phyloP scores from a whole-genome alignment of 2,797 vertebrate genomes.

The Mus caroli region DNA sequence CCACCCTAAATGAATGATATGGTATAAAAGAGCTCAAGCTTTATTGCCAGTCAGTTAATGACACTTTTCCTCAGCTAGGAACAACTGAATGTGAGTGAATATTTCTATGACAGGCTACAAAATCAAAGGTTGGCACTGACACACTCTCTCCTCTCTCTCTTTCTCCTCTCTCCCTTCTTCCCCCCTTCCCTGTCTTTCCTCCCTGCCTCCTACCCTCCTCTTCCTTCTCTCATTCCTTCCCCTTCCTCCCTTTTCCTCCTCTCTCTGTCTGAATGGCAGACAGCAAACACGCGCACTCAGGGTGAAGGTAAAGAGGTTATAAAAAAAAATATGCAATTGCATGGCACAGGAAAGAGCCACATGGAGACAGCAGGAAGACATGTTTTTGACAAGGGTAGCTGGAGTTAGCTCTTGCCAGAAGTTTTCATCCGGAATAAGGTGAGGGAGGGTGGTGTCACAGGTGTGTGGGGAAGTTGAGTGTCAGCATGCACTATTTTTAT shows the following conservation, averaged over 20 bases:
- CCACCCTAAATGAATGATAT: slow-evolving; percentile 57
- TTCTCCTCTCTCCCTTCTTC: neutral
- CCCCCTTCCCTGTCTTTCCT: neutral
- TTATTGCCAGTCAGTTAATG: slow-evolving; percentile 32
- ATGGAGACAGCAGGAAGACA: slow-evolving; percentile 77
- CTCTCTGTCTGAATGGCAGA: neutral
- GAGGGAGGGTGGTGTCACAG: neutral
- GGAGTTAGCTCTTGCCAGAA: slow-evolving; percentile 78
- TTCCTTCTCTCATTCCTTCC: neutral
- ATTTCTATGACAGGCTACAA: neutral
- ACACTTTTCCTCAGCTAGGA: slow-evolving; percentile 32
- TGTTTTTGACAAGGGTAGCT: slow-evolving; percentile 82
- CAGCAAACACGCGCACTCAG: neutral
- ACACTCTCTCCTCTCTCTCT: neutral
- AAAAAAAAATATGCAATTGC: slow-evolving; percentile 8
- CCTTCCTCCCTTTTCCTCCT: neutral
- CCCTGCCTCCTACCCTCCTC: neutral
- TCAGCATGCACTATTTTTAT: slow-evolving; percentile 60
- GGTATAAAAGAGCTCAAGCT: neutral
- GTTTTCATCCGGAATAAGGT: slow-evolving; percentile 33
- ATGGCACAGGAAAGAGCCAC: slow-evolving; percentile 69
- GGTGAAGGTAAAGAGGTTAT: neutral
- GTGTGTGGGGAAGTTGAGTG: slow-evolving; percentile 31
- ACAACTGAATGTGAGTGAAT: neutral
- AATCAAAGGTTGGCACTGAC: neutral